Percentiles rank a stretch among this genome's conserved stretches.
These are phyloP conservation scores for Caenorhabditis sp. DNA, from an alignment of 2,888 invertebrate species.

Conservation along the genomic window DNA sequence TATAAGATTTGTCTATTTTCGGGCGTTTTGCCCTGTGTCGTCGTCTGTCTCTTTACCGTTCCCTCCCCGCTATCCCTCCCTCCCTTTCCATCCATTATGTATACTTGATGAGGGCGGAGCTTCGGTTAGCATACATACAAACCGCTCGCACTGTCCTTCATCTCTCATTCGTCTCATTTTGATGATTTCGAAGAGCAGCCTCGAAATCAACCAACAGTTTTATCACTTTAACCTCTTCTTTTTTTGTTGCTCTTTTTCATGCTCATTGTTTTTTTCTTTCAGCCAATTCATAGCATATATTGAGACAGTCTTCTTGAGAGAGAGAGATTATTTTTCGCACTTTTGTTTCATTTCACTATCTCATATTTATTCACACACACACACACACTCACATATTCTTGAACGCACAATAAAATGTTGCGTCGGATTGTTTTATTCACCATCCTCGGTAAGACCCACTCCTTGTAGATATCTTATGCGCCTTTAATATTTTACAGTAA, in stretches of 20 bases:
- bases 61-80: constrained; percentile 6
- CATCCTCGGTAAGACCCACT: constrained; percentile 25
- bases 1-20: constrained; percentile 15
- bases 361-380: background rate
- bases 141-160: background rate
- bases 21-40: constrained; percentile 10
- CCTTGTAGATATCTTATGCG: background rate
- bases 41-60: constrained; percentile 8
- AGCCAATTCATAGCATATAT: background rate
- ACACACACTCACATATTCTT: constrained; percentile 1
- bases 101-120: constrained; percentile 11
- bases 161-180: constrained; percentile 25
- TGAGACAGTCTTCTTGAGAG: no score
- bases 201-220: background rate
- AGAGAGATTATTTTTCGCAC: background rate
- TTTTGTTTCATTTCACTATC: background rate
- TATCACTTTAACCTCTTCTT: background rate
- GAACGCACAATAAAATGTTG: constrained; percentile 26
- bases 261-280: background rate
- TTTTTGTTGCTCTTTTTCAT: background rate
- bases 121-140: constrained; percentile 28
- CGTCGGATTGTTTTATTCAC: constrained; percentile 33
- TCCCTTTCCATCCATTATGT: background rate
- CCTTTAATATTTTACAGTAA: background rate
- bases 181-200: constrained; percentile 19